Evolutionary conservation across 2,888 invertebrate species (phyloP), one percentile per base, ranked within the genome.

Genomic region (Drosophila koepferae): DNA sequence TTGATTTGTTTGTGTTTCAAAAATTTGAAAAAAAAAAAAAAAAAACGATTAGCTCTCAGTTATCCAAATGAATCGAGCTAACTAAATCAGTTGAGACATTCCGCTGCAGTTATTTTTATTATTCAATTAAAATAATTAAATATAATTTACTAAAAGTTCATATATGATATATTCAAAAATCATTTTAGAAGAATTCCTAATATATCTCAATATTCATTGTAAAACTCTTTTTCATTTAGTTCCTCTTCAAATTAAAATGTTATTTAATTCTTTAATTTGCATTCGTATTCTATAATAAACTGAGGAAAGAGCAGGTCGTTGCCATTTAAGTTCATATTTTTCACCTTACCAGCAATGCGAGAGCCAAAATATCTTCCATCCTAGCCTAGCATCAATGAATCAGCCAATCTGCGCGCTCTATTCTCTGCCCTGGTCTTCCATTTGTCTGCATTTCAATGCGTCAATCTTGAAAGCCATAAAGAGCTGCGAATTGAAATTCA

Each of bases 401-500:
- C 14, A 53, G 36, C 2, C 3, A 36, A 53, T 20, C 16, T 20
- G 8, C 20, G 1, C 2, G 20, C 14, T 16, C 20, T 20, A 53
- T 20, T 36, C 14, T 53, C 16, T 14, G 53, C 20, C 38, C 53
- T 4, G 31, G 20, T 14, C 36, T 9, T 53, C 7, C 34, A 36
- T 53, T 36, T 53, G 34, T 3, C 49, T 34, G 31, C 7, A 34
- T 49, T 49, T 49, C 31, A 49, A 53, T 8, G 53, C 20, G 36
- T 36, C 20, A 53, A 36, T 36, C 34, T 20, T 53, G 28, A 23
- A 23, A 54, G 1, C 23, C 23, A 54, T 54, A 54, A 54, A 54
- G 40, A 49, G n/a, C 58, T 18, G 18, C 14, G 44, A 43, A 58
- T 54, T 54, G 23, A 54, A 54, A 54, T 54, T 38, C 40, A 54